A percentile compares a stretch with the other conserved stretches of the same genome.
phyloP scores from a whole-genome alignment of 2,888 invertebrate genomes.

The Apeira syringaria region DNA sequence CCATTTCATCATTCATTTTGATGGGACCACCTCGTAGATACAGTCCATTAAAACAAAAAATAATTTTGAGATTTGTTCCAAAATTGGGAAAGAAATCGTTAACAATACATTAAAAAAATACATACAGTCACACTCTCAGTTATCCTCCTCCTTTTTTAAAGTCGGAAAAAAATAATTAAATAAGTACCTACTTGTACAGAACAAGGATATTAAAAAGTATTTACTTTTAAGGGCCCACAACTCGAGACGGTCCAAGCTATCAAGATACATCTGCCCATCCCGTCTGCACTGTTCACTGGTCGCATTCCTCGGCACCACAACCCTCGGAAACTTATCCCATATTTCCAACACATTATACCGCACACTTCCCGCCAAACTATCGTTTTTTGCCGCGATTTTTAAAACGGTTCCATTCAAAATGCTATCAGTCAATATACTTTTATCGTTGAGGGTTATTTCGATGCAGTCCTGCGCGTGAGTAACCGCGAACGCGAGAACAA shows the following conservation, averaged over 20 bases:
- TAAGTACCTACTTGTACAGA: too few relatives aligned
- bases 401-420: constrained; percentile 64
- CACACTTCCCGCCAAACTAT: constrained; percentile 50
- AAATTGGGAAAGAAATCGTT: too few relatives aligned
- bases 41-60: too few relatives aligned
- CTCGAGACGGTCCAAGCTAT: constrained; percentile 67
- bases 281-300: constrained; percentile 73
- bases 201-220: neutral
- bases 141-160: too few relatives aligned
- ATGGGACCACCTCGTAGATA: too few relatives aligned
- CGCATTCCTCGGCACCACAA: constrained; percentile 71
- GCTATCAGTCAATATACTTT: constrained; percentile 51
- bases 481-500: constrained; percentile 42
- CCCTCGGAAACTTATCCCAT: constrained; percentile 69
- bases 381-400: constrained; percentile 55
- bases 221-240: constrained; percentile 84
- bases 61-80: too few relatives aligned
- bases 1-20: too few relatives aligned
- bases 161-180: too few relatives aligned
- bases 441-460: constrained; percentile 64
- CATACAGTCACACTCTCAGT: too few relatives aligned
- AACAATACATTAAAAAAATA: too few relatives aligned
- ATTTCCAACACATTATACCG: constrained; percentile 59
- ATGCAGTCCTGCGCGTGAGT: constrained; percentile 67
- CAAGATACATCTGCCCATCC: constrained; percentile 64